Evolutionary conservation across 2,888 invertebrate genomes (phyloP).

Genomic region (Oscheius sp.): DNA sequence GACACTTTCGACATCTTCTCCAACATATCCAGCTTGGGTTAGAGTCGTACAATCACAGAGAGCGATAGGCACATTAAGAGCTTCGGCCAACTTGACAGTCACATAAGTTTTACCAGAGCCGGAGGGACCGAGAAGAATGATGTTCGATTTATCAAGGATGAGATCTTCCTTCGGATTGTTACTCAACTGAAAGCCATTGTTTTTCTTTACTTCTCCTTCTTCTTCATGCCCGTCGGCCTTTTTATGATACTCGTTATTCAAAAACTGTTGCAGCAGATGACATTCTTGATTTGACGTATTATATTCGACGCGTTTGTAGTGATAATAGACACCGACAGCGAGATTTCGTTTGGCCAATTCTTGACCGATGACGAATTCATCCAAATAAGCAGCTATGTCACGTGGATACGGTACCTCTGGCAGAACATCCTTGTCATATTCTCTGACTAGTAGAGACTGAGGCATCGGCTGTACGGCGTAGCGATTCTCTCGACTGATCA

Average conservation of each 20-base stretch:
- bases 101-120: constrained; percentile 91
- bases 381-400: constrained; percentile 90
- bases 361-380: constrained; percentile 71
- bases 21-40: constrained; percentile 80
- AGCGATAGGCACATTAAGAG: constrained; percentile 92
- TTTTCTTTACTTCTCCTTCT: constrained; percentile 10
- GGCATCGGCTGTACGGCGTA: not conserved
- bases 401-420: constrained; percentile 4
- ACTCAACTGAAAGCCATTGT: not conserved
- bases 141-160: constrained; percentile 91
- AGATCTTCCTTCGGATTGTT: constrained; percentile 70
- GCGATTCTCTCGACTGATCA: not conserved
- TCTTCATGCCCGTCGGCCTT: constrained; percentile 41
- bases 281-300: constrained; percentile 74
- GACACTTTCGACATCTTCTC: constrained; percentile 77
- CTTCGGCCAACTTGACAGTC: constrained; percentile 95
- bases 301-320: constrained; percentile 95
- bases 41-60: constrained; percentile 67
- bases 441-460: not conserved
- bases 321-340: constrained; percentile 97
- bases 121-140: constrained; percentile 84
- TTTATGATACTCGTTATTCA: not conserved
- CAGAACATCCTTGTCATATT: not conserved
- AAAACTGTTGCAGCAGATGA: constrained; percentile 27
- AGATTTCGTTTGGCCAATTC: constrained; percentile 93